Conservation (phyloP, 2,113 vertebrate species). For the Xiphophorus couchianus region DNA sequence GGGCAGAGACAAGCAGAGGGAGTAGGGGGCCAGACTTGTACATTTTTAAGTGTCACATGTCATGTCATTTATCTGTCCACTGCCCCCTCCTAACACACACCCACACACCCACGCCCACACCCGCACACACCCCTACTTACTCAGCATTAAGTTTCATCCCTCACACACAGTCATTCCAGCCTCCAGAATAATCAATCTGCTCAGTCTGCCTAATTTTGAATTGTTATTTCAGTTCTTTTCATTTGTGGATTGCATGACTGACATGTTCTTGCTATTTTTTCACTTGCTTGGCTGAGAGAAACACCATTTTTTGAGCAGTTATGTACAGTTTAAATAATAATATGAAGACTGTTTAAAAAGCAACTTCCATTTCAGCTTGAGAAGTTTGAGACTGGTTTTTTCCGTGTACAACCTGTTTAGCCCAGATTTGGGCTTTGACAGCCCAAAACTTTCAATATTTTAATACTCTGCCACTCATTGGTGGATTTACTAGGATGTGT, state of each 20-base stretch:
- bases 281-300: no score
- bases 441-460: not conserved
- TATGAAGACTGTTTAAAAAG: not conserved
- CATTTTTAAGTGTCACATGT: conserved; percentile 66
- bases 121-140: conserved; percentile 4
- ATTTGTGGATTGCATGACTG: conserved; percentile 35
- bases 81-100: not conserved
- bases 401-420: no score
- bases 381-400: no score
- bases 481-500: not conserved
- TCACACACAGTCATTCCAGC: conserved; percentile 37
- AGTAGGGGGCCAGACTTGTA: conserved; percentile 69
- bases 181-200: conserved; percentile 54
- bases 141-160: conserved; percentile 20
- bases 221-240: conserved; percentile 29
- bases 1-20: conserved; percentile 41
- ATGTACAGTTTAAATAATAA: not conserved
- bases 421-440: no score
- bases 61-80: conserved; percentile 57
- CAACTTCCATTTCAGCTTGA: not conserved
- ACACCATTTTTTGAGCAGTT: no score
- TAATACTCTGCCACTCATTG: not conserved
- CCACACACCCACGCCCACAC: not conserved
- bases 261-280: conserved; percentile 29
- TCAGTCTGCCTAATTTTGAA: conserved; percentile 31